Conservation (phyloP, 1,140 invertebrate genomes). For the Gryllus bimaculatus region DNA sequence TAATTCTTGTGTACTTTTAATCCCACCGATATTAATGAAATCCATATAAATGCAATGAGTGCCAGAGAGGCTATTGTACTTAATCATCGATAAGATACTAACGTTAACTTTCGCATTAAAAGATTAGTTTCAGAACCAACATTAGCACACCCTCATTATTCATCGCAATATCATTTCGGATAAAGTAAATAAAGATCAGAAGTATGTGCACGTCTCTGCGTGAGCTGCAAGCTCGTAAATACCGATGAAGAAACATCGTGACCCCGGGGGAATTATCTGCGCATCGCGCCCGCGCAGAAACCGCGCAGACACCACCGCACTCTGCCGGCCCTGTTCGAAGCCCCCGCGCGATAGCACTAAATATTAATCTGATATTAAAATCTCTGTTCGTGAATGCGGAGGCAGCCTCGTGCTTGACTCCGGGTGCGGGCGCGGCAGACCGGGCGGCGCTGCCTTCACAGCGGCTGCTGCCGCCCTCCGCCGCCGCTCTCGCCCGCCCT, state of each 20-base stretch:
- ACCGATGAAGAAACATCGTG: background rate
- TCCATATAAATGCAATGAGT: too few relatives aligned
- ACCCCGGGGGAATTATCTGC: background rate
- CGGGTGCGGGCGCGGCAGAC: too few relatives aligned
- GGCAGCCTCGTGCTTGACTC: background rate
- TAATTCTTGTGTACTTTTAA: too few relatives aligned
- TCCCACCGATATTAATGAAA: too few relatives aligned
- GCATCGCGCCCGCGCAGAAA: background rate
- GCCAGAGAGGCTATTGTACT: too few relatives aligned
- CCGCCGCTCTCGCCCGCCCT: too few relatives aligned
- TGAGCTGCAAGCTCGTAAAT: background rate
- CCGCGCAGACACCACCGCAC: background rate
- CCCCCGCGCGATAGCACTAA: background rate
- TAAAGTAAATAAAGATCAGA: background rate
- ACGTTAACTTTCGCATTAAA: background rate
- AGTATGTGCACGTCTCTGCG: background rate
- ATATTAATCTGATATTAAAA: slow-evolving; percentile 6
- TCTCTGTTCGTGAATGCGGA: background rate
- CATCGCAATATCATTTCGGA: background rate
- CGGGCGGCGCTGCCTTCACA: too few relatives aligned
- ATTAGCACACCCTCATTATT: background rate
- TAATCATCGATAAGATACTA: too few relatives aligned
- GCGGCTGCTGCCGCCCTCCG: too few relatives aligned
- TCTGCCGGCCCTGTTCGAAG: background rate
- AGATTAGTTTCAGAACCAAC: background rate